Evolutionary conservation across 2,797 vertebrate genomes (phyloP), one percentile per base, ranked within the genome.

Genomic region (Kryptolebias ocellatus): DNA sequence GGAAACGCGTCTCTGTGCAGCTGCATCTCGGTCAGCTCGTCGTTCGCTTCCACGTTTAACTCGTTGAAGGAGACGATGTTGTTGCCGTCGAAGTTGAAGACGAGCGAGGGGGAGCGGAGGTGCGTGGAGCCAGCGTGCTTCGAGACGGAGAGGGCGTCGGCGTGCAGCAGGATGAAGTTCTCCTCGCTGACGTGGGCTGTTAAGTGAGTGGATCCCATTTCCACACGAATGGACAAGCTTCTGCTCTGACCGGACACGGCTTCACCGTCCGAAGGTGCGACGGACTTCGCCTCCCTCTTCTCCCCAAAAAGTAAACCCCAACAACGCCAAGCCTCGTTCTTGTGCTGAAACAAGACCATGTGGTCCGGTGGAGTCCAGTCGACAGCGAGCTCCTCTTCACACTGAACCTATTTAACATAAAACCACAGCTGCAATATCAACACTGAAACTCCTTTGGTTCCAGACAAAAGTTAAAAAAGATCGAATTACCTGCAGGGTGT

Each of bases 311-410:
- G 90, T 51, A 93, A 86, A 49, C 73, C 78, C 37, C 91, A 95
- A 83, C 95, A 96, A 55, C 90, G 90, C 67, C 90, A 70, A 57
- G 94, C 96, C 78, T 96, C 95, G 27, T 93, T 86, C 54, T 90
- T 61, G 72, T 99, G 98, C 60, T 99, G 96, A 84, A 96, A 98
- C 42, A 99, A 83, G 74, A 96, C 94, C 96, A 99, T 99, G 91
- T 99, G 97, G 86, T 96, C 95, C 0, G 94, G 89, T 0, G 97
- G 96, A 0, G 95, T 96, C 98, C 98, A 99, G 3, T 95, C 93
- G 1, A 97, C 76, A 0, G 78, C 80, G 67, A 98, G 87, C 47
- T 94, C 93, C n/a, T 92, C 86, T 72, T 97, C 90, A 0, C 94
- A 94, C 0, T 94, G 81, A 64, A 94, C 67, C 94, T 95, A 80